phyloP scores from a whole-genome alignment of 2,113 vertebrate species.

The Limanda limanda region DNA sequence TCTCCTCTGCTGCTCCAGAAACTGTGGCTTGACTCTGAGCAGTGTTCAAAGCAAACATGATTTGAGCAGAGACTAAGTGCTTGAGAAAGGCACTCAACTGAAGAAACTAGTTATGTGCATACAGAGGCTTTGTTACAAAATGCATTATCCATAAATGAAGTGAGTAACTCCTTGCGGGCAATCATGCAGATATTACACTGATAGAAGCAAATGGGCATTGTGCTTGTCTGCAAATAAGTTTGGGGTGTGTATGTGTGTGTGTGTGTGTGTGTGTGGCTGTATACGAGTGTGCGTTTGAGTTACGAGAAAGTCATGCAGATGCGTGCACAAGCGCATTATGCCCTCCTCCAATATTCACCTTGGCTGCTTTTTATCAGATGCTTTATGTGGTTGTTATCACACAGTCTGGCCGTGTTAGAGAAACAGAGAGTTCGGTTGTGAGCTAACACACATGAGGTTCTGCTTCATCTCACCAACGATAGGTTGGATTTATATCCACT shows the following conservation, averaged over 20 bases:
- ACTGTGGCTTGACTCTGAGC: conserved; percentile 28
- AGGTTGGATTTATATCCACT: conserved; percentile 50
- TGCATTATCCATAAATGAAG: conserved; percentile 50
- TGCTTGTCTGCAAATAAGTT: not conserved
- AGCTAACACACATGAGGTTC: conserved; percentile 30
- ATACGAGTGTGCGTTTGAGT: not conserved
- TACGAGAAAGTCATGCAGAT: not conserved
- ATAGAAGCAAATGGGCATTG: conserved; percentile 49
- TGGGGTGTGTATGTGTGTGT: conserved; percentile 8
- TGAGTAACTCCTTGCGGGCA: conserved; percentile 40
- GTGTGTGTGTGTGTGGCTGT: conserved; percentile 12
- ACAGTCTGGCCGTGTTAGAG: conserved; percentile 1
- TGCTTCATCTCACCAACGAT: conserved; percentile 40
- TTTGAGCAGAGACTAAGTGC: conserved; percentile 48
- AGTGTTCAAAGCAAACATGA: conserved; percentile 60
- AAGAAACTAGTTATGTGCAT: conserved; percentile 21
- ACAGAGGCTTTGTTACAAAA: conserved; percentile 31
- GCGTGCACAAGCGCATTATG: conserved; percentile 13
- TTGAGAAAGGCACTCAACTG: conserved; percentile 42
- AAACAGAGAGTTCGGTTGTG: conserved; percentile 3
- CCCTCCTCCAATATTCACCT: conserved; percentile 61
- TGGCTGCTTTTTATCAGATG: conserved; percentile 58
- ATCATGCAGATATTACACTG: conserved; percentile 54
- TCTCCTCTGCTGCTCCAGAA: conserved; percentile 35
- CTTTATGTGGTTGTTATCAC: conserved; percentile 53